Percentiles rank a stretch among this genome's conserved stretches.
Conservation (phyloP, 2,797 vertebrate genomes). For the Ambastaia sidthimunki region DNA sequence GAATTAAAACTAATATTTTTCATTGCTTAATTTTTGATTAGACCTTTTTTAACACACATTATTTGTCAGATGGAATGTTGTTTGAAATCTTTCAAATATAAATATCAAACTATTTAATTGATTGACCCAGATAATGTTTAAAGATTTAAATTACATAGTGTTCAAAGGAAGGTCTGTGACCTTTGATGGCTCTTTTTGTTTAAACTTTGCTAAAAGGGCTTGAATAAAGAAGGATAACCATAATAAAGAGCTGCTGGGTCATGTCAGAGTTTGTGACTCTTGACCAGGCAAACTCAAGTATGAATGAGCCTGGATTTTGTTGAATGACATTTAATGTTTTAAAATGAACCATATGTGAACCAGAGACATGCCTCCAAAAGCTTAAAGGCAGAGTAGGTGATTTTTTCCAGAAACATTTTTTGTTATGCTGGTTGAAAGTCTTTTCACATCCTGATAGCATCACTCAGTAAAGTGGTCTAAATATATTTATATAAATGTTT, state of each 20-base stretch:
- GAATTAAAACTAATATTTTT: neutral
- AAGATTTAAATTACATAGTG: neutral
- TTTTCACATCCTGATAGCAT: no score
- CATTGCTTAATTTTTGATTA: no score
- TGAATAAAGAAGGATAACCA: constrained; percentile 25
- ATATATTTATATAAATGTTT: no score
- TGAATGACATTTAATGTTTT: constrained; percentile 64
- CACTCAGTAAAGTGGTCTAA: no score
- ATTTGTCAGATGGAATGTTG: no score
- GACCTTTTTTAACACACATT: no score
- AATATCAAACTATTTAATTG: no score
- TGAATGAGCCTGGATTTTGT: constrained; percentile 67
- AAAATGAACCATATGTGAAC: constrained; percentile 70
- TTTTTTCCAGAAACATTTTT: no score
- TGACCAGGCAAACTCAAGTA: constrained; percentile 62
- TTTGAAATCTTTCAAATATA: no score
- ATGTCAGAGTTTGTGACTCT: constrained; percentile 40
- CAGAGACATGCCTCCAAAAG: constrained; percentile 50
- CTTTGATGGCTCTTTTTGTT: neutral
- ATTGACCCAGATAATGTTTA: neutral
- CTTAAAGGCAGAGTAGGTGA: constrained; percentile 1
- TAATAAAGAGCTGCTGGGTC: constrained; percentile 48
- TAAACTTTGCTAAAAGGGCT: neutral
- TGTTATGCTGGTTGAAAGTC: no score
- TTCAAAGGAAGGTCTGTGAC: neutral